These are phyloP conservation scores for Struthio camelus DNA, from an alignment of 2,113 vertebrate genomes.

Conservation along the genomic window DNA sequence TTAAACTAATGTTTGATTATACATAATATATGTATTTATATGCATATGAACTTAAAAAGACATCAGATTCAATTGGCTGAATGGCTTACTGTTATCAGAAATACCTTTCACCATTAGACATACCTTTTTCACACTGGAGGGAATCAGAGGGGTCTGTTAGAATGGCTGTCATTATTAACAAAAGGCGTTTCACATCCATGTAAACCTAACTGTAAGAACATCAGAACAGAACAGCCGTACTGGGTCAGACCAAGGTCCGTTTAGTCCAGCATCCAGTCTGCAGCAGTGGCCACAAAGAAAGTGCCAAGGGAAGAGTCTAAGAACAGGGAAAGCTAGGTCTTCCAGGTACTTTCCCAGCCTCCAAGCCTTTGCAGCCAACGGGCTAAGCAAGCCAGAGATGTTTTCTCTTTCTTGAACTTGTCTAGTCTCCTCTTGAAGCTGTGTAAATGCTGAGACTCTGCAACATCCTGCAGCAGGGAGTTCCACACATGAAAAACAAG, in stretches of 20 bases:
- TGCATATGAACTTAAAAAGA: not conserved
- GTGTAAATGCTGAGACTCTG: not conserved
- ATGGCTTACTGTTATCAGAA: not conserved
- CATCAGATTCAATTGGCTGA: not conserved
- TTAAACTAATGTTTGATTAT: not conserved
- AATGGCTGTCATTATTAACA: not conserved
- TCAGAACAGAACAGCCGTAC: not conserved
- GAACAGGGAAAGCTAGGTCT: not conserved
- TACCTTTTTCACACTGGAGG: not conserved
- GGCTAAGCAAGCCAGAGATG: not conserved
- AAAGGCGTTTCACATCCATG: not conserved
- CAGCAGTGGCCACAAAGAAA: not conserved
- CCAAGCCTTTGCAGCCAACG: not conserved
- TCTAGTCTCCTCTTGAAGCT: rapidly evolving
- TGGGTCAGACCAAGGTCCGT: not conserved
- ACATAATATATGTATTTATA: not conserved
- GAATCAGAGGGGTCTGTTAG: not conserved
- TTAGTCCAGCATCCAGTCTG: not conserved
- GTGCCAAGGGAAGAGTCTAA: not conserved
- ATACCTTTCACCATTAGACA: not conserved
- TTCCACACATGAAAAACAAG: not conserved
- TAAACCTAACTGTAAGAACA: rapidly evolving
- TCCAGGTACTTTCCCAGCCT: not conserved
- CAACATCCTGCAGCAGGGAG: not conserved
- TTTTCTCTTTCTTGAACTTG: not conserved